A percentile compares a stretch with the other conserved stretches of the same genome.
Conservation (phyloP, 2,888 invertebrate species). For the Mystacides longicornis region DNA sequence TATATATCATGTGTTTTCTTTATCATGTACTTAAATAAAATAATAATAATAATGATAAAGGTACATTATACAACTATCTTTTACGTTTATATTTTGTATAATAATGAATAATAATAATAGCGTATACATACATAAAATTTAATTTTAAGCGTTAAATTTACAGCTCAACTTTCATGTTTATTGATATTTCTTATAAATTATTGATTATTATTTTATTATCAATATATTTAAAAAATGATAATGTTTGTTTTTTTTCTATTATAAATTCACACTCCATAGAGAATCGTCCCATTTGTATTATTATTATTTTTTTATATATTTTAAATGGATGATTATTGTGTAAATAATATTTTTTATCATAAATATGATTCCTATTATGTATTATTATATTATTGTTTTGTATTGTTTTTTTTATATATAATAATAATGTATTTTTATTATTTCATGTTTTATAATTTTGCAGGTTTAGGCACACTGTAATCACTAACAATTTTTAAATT, state of each 20-base stretch:
- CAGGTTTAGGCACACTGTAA: constrained; percentile 26
- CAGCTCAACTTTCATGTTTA: constrained; percentile 15
- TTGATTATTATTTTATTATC: not conserved
- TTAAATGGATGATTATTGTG: constrained; percentile 12
- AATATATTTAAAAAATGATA: not conserved
- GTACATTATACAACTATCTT: too few species aligned
- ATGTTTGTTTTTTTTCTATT: not conserved
- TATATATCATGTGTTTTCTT: too few species aligned
- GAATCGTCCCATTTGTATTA: not conserved
- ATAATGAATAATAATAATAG: constrained; percentile 24
- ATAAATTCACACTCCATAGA: not conserved
- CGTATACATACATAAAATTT: constrained; percentile 23
- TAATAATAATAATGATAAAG: too few species aligned
- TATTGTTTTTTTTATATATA: too few species aligned
- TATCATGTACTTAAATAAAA: too few species aligned
- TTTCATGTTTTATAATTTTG: constrained; percentile 10
- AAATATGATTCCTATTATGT: not conserved
- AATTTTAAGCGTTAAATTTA: constrained; percentile 24
- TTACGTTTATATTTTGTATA: too few species aligned
- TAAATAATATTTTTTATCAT: constrained; percentile 20
- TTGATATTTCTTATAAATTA: constrained; percentile 8
- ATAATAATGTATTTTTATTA: not conserved
- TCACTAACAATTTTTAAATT: too few species aligned
- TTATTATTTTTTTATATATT: not conserved
- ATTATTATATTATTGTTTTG: constrained; percentile 11